Conservation (phyloP, 2,888 invertebrate species). For the Pollenia angustigena region DNA sequence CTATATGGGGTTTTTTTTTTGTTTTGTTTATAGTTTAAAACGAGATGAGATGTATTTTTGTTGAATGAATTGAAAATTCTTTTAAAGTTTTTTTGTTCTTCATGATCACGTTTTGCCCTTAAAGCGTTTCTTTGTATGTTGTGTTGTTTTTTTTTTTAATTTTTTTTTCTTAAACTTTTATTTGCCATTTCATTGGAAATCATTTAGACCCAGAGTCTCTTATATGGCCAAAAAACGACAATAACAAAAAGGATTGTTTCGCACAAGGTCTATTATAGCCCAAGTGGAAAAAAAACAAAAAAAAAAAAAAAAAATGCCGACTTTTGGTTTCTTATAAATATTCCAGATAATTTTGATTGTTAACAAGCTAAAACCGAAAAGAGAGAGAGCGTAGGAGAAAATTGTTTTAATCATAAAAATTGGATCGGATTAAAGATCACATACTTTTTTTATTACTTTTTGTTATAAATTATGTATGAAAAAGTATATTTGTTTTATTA, state of each 20-base stretch:
- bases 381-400: conserved; percentile 19
- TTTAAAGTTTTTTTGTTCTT: conserved; percentile 50
- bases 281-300: conserved; percentile 10
- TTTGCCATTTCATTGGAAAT: conserved; percentile 72
- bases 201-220: conserved; percentile 62
- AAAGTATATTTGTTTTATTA: conserved; percentile 32
- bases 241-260: conserved; percentile 41
- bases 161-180: conserved; percentile 50
- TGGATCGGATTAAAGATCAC: conserved; percentile 70
- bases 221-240: conserved; percentile 19
- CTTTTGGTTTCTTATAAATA: conserved; percentile 64
- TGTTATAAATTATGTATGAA: conserved; percentile 11
- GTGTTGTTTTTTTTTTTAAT: conserved; percentile 15
- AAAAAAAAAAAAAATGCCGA: conserved; percentile 56
- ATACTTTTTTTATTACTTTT: conserved; percentile 44
- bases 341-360: conserved; percentile 54
- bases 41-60: conserved; percentile 43
- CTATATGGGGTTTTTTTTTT: not conserved
- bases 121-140: conserved; percentile 63
- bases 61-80: conserved; percentile 71
- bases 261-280: conserved; percentile 23
- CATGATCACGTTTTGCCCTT: conserved; percentile 74
- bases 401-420: conserved; percentile 54
- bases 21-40: not conserved
- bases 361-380: conserved; percentile 23